phyloP scores from a whole-genome alignment of 2,797 vertebrate genomes.

The Hylomyscus alleni region DNA sequence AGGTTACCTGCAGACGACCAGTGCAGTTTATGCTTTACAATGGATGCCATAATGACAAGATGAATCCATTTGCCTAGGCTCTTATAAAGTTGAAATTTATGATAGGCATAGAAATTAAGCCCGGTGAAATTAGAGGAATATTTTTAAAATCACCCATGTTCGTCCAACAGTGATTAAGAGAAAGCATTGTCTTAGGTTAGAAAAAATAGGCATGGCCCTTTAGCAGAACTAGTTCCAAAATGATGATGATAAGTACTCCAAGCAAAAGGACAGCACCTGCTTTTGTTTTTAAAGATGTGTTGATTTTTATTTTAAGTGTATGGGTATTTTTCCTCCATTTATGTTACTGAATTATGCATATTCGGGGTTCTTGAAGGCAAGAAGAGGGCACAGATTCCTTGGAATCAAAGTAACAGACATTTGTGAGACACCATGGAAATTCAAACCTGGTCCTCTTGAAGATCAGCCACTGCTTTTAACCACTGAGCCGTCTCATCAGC shows the following conservation, averaged over 20 bases:
- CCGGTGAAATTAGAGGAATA: neutral
- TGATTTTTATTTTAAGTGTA: neutral
- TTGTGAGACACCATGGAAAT: neutral
- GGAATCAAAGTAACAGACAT: neutral
- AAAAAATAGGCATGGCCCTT: neutral
- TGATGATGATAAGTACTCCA: neutral
- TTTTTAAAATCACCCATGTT: neutral
- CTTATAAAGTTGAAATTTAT: neutral
- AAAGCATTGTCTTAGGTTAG: neutral
- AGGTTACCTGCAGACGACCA: neutral
- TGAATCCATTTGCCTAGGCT: neutral
- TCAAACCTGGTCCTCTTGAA: neutral
- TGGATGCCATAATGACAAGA: neutral
- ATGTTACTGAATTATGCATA: too few species aligned
- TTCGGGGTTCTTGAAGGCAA: neutral
- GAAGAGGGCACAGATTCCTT: neutral
- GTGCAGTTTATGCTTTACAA: neutral
- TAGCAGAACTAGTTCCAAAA: conserved; percentile 16
- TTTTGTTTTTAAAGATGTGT: neutral
- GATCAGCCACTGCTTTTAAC: neutral
- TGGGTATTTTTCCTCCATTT: neutral
- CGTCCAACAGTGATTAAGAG: neutral
- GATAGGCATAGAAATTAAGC: neutral
- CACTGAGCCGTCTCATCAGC: neutral
- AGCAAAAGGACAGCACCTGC: neutral